Conservation (phyloP, 2,113 vertebrate genomes). For the Ovibos moschatus region DNA sequence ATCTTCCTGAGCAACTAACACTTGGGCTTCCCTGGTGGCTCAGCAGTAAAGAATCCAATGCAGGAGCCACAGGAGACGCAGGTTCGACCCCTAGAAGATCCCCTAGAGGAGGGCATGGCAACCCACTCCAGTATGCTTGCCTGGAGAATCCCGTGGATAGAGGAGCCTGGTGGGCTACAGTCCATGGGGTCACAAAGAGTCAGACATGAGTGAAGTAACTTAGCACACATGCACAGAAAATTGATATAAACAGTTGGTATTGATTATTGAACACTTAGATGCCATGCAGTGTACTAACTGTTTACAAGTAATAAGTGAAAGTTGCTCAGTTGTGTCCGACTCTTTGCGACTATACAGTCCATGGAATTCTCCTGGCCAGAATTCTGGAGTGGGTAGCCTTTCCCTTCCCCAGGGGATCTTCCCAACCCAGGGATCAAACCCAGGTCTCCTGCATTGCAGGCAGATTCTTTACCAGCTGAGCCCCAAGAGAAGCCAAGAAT, state of each 20-base stretch:
- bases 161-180: neutral
- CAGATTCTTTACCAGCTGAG: neutral
- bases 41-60: neutral
- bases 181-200: neutral
- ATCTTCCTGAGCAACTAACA: neutral
- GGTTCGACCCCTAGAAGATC: neutral
- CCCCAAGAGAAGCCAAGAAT: neutral
- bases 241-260: too few species aligned
- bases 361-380: neutral
- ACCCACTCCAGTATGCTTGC: neutral
- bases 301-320: neutral
- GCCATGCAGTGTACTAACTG: neutral
- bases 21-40: neutral
- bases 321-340: neutral
- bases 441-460: neutral
- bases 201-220: neutral
- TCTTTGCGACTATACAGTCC: accelerated
- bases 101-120: neutral
- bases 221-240: neutral
- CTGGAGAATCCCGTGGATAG: neutral
- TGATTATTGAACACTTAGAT: too few species aligned
- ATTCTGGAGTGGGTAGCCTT: neutral
- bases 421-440: neutral
- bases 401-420: neutral
- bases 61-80: neutral